Conservation (phyloP, 2,888 invertebrate genomes). For the Nephrotoma flavescens region DNA sequence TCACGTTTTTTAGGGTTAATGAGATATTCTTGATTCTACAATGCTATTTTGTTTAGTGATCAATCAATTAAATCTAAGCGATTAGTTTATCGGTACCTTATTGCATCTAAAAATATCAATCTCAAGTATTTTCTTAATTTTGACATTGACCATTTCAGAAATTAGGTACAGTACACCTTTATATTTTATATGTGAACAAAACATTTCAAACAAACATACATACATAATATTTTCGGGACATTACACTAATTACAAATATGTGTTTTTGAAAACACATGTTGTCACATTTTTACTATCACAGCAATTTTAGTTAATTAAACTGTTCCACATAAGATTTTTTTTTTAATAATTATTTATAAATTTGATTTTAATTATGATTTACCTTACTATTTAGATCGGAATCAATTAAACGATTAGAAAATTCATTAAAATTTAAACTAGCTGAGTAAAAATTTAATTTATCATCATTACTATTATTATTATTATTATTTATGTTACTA, state of each 20-base stretch:
- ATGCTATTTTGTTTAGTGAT: too few relatives aligned
- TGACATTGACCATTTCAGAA: too few relatives aligned
- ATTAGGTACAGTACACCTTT: too few relatives aligned
- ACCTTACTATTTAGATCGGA: neutral
- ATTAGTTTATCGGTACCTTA: too few relatives aligned
- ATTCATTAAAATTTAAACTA: slow-evolving; percentile 10
- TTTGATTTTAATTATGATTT: neutral
- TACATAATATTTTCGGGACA: neutral
- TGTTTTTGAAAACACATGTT: neutral
- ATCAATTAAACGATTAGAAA: slow-evolving; percentile 13
- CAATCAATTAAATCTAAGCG: too few relatives aligned
- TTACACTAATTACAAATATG: neutral
- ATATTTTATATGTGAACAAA: neutral
- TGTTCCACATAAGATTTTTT: neutral
- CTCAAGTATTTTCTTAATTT: too few relatives aligned
- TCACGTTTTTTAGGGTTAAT: too few relatives aligned
- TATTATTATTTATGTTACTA: neutral
- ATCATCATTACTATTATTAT: neutral
- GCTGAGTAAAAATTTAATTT: neutral
- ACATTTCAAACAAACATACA: neutral
- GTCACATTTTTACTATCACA: neutral
- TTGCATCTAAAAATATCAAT: too few relatives aligned
- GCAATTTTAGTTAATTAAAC: neutral
- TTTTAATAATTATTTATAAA: neutral
- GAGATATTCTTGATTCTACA: too few relatives aligned